A percentile compares a stretch with the other conserved stretches of the same genome.
These are phyloP conservation scores for Pterobdella sp. DNA, from an alignment of 2,888 invertebrate genomes.

Conservation along the genomic window DNA sequence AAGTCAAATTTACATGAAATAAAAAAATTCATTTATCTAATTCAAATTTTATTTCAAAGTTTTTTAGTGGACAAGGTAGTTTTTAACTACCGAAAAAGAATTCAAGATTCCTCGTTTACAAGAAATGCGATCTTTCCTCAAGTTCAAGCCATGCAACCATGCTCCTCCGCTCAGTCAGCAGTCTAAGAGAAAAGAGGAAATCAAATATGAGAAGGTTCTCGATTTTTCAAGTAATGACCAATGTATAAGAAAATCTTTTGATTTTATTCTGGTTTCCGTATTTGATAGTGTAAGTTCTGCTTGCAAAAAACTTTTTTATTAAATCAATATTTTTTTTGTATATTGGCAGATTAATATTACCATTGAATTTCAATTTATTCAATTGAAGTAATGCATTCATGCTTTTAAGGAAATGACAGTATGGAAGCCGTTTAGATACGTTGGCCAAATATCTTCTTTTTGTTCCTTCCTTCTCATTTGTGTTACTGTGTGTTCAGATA, in stretches of 20 bases:
- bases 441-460: conserved; percentile 32
- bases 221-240: too few species aligned
- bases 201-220: conserved; percentile 10
- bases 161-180: conserved; percentile 20
- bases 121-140: conserved; percentile 28
- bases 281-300: too few species aligned
- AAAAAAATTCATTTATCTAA: neutral
- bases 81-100: neutral
- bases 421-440: conserved; percentile 33
- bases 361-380: too few species aligned
- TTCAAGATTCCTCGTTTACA: conserved; percentile 4
- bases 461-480: conserved; percentile 28
- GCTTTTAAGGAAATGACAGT: conserved; percentile 27
- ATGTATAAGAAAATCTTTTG: too few species aligned
- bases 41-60: neutral
- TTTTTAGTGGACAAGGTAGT: neutral
- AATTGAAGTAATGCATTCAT: too few species aligned
- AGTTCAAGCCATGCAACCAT: conserved; percentile 29
- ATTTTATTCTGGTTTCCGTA: too few species aligned
- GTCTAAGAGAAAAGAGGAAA: conserved; percentile 30
- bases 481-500: conserved; percentile 22
- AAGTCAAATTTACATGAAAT: too few species aligned
- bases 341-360: too few species aligned
- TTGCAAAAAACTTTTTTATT: too few species aligned
- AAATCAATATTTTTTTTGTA: too few species aligned